A percentile compares a stretch with the other conserved stretches of the same genome.
Conservation (phyloP, 2,797 vertebrate genomes). For the Anguilla megastoma region DNA sequence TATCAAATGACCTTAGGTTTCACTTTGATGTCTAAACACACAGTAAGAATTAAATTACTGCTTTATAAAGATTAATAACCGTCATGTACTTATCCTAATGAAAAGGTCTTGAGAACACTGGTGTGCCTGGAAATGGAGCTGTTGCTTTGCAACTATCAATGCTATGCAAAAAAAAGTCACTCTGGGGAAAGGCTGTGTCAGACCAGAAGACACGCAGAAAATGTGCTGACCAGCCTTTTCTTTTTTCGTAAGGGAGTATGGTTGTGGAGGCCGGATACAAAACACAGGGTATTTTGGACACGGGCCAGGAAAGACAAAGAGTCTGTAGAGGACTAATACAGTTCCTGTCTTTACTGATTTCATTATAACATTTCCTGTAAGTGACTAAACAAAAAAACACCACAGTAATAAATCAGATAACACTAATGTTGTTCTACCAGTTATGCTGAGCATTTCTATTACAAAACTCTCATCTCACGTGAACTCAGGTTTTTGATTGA, state of each 20-base stretch:
- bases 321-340: background rate
- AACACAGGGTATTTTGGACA: constrained; percentile 20
- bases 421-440: constrained; percentile 33
- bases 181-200: background rate
- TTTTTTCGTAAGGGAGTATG: constrained; percentile 12
- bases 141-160: background rate
- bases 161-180: background rate
- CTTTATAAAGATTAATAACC: background rate
- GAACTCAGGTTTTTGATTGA: background rate
- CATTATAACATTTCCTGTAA: background rate
- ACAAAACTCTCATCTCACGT: background rate
- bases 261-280: constrained; percentile 5
- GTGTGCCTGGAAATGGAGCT: background rate
- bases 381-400: background rate
- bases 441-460: constrained; percentile 24
- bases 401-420: constrained; percentile 7
- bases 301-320: constrained; percentile 12
- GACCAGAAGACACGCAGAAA: constrained; percentile 10
- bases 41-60: background rate
- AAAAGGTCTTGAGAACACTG: background rate
- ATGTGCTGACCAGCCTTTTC: constrained; percentile 32
- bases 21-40: background rate
- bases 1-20: background rate
- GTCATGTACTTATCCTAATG: background rate
- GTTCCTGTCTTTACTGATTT: background rate